Conservation (phyloP, 2,888 invertebrate genomes). For the Polia nebulosa region DNA sequence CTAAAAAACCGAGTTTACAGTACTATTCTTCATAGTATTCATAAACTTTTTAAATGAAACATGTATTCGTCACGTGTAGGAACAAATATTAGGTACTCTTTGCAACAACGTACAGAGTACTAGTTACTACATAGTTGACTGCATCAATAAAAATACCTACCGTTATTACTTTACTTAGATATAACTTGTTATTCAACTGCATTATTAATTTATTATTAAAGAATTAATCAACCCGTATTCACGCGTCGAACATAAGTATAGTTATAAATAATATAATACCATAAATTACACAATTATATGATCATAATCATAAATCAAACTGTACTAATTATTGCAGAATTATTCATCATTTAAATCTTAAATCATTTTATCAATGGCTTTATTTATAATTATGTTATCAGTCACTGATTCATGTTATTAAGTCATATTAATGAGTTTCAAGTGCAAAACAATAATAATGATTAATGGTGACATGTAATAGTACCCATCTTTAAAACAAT, state of each 20-base stretch:
- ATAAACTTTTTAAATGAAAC: background rate
- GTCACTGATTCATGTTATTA: conserved; percentile 7
- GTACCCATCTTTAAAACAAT: conserved; percentile 4
- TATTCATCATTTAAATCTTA: background rate
- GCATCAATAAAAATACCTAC: conserved; percentile 4
- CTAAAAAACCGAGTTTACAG: too few relatives aligned
- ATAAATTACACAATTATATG: conserved; percentile 8
- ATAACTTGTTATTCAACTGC: conserved; percentile 1
- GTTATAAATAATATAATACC: background rate
- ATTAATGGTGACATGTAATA: background rate
- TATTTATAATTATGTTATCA: conserved; percentile 28
- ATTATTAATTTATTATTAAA: background rate
- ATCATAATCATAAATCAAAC: conserved; percentile 11
- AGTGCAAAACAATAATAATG: conserved; percentile 3
- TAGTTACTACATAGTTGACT: background rate
- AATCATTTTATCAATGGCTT: conserved; percentile 3
- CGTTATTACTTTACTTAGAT: background rate
- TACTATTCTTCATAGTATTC: too few relatives aligned
- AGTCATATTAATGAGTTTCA: conserved; percentile 1
- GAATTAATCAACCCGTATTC: conserved; percentile 3
- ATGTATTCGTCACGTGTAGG: background rate
- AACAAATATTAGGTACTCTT: background rate
- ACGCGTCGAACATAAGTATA: background rate
- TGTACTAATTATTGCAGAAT: background rate
- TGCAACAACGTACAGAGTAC: background rate